phyloP scores from a whole-genome alignment of 2,113 vertebrate species.

The Microcebus murinus region DNA sequence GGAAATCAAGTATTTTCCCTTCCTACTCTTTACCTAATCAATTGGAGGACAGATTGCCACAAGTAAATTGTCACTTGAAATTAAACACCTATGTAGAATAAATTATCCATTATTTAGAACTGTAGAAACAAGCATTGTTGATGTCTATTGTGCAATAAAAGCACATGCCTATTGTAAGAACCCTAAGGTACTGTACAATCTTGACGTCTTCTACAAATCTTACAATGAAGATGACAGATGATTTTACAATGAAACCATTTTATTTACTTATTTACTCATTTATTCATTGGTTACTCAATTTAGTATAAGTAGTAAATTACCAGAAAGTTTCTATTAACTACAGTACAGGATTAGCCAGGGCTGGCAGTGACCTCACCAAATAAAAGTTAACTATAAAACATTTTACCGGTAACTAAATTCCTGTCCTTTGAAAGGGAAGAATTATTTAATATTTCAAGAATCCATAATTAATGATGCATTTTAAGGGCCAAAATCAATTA shows the following conservation, averaged over 20 bases:
- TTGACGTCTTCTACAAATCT: not conserved
- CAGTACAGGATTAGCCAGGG: not conserved
- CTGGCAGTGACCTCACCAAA: not conserved
- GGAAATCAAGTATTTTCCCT: not conserved
- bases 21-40: not conserved
- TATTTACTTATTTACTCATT: conserved; percentile 22
- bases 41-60: not conserved
- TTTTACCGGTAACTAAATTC: conserved; percentile 7
- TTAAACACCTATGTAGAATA: not conserved
- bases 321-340: not conserved
- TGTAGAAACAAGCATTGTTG: not conserved
- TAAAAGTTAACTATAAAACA: conserved; percentile 10
- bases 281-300: not conserved
- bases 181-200: not conserved
- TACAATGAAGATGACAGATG: not conserved
- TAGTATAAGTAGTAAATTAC: not conserved
- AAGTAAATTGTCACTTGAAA: not conserved
- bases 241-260: not conserved
- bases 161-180: not conserved
- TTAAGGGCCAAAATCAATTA: not conserved
- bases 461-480: not conserved
- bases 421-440: not conserved
- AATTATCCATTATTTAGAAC: not conserved
- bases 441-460: conserved; percentile 9
- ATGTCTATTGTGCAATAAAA: not conserved